phyloP scores from a whole-genome alignment of 1,140 invertebrate genomes.

The Ceratitis capitata region DNA sequence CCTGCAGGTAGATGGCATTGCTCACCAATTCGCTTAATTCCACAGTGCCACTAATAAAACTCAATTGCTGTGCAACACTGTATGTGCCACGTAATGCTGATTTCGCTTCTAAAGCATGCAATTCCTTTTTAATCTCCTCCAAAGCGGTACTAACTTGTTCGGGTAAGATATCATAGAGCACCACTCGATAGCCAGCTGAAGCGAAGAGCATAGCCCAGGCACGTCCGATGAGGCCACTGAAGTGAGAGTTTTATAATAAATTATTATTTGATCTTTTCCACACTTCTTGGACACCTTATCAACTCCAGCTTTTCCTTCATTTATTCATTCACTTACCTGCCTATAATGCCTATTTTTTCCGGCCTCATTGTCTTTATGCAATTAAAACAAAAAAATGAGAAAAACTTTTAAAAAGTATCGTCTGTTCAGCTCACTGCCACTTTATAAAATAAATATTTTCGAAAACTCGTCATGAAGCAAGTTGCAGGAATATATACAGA shows the following conservation, averaged over 20 bases:
- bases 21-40: conserved; percentile 73
- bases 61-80: conserved; percentile 77
- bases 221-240: conserved; percentile 89
- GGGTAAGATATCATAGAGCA: conserved; percentile 83
- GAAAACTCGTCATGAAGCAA: too few relatives aligned
- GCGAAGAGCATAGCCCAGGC: conserved; percentile 97
- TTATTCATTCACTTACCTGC: conserved; percentile 65
- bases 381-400: too few relatives aligned
- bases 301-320: too few relatives aligned
- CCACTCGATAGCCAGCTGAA: conserved; percentile 85
- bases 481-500: too few relatives aligned
- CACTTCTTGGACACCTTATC: too few relatives aligned
- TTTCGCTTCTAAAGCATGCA: conserved; percentile 76
- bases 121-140: conserved; percentile 76
- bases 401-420: too few relatives aligned
- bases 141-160: conserved; percentile 79
- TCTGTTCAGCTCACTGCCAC: too few relatives aligned
- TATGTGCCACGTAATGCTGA: conserved; percentile 78
- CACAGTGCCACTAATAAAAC: conserved; percentile 78
- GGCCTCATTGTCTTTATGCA: conserved; percentile 53
- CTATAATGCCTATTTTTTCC: conserved; percentile 76
- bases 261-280: too few relatives aligned
- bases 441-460: too few relatives aligned
- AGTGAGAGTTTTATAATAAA: background rate
- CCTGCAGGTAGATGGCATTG: conserved; percentile 81